Percentiles rank a stretch among this genome's conserved stretches.
These are phyloP conservation scores for Lutjanus argentimaculatus DNA, from an alignment of 2,797 vertebrate genomes.

Conservation along the genomic window DNA sequence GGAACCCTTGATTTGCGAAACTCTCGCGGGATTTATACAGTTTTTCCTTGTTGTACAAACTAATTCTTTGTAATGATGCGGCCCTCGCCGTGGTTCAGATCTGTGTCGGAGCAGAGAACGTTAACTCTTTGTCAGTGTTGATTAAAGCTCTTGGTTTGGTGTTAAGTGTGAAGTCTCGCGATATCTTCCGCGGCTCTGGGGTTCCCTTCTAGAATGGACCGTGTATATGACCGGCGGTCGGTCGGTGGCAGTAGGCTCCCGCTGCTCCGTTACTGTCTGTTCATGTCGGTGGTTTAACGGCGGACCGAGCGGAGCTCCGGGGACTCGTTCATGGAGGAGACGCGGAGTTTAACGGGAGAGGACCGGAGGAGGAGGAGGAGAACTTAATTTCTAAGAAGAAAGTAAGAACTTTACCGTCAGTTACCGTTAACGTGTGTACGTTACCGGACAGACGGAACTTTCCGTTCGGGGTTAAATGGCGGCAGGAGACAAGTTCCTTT, in stretches of 20 bases:
- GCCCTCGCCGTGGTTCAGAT: too few species aligned
- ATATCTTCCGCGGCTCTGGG: too few species aligned
- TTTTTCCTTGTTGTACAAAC: too few species aligned
- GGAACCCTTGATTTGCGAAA: too few species aligned
- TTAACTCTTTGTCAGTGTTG: too few species aligned
- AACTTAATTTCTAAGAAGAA: constrained; percentile 33
- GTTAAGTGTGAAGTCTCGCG: too few species aligned
- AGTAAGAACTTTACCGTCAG: constrained; percentile 25
- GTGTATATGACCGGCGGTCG: background rate
- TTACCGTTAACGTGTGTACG: background rate
- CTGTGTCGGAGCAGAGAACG: too few species aligned
- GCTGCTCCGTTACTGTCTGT: constrained; percentile 23
- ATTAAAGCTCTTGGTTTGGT: too few species aligned
- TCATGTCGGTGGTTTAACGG: constrained; percentile 1
- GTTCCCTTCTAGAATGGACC: too few species aligned
- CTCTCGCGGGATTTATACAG: too few species aligned
- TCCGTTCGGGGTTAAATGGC: background rate
- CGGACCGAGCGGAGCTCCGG: background rate
- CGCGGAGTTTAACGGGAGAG: constrained; percentile 26
- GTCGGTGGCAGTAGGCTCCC: background rate
- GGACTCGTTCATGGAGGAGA: constrained; percentile 35
- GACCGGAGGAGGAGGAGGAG: background rate
- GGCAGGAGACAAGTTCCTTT: too few species aligned
- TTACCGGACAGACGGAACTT: background rate
- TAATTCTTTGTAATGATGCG: too few species aligned